A percentile compares a stretch with the other conserved stretches of the same genome.
Evolutionary conservation across 2,113 vertebrate genomes (phyloP).

Genomic region (Piliocolobus tephrosceles): DNA sequence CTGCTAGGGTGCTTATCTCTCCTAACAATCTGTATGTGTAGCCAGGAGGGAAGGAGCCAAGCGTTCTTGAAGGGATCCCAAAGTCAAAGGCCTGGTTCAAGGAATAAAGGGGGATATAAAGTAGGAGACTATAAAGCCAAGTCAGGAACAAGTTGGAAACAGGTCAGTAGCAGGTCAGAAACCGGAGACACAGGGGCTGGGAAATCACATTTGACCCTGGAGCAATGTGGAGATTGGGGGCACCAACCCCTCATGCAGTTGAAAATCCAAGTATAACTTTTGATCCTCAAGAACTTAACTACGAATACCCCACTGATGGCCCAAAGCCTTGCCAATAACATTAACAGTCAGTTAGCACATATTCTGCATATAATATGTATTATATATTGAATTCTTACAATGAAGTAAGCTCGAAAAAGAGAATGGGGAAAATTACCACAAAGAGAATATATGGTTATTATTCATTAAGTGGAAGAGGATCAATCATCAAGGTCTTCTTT

Average conservation of each 20-base stretch:
- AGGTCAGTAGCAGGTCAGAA: not conserved
- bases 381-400: not conserved
- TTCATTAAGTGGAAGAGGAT: not conserved
- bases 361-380: not conserved
- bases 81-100: slow-evolving; percentile 1
- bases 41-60: not conserved
- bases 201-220: not conserved
- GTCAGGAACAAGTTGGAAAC: not conserved
- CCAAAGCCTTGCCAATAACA: not conserved
- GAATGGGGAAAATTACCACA: not conserved
- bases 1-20: not conserved
- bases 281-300: not conserved
- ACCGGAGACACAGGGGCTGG: not conserved
- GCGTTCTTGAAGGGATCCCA: not conserved
- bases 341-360: not conserved
- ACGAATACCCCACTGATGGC: not conserved
- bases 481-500: not conserved
- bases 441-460: not conserved
- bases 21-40: not conserved
- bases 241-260: not conserved
- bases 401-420: not conserved
- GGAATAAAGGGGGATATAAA: not conserved
- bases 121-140: not conserved
- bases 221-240: not conserved
- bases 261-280: not conserved